Evolutionary conservation across 2,888 invertebrate species (phyloP), one percentile per base, ranked within the genome.

Genomic region (Acrobasis consociella): DNA sequence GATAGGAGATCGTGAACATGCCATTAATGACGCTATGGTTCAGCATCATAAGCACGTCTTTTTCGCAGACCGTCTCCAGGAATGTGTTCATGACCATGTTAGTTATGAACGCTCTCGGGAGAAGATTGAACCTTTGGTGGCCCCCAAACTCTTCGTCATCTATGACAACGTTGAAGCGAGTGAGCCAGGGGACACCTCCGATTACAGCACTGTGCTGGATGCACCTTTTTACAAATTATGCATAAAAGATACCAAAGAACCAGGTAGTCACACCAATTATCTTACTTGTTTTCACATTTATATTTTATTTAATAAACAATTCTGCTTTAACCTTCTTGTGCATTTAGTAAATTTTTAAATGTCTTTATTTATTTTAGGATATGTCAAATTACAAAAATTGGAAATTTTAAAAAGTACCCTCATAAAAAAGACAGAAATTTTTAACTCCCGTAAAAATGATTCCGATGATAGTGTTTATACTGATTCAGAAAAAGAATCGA

Each of bases 121-220:
- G 9, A 80, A 81, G 31, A 65, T 83, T 0, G 94, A 95, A 76
- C 93, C 95, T 0, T 78, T 97, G 16, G 93, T 94, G 49, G 90
- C 94, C 0, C 94, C 95, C 50, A 91, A 95, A 51, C 93, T 96
- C 58, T 96, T 94, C 73, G 93, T 96, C 38, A 93, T 96, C 9
- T 95, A 96, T 71, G 95, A 96, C 72, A 96, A 95, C 65, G 93
- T 97, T 42, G 95, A 96, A 73, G 94, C 96, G 10, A 93, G 94
- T 49, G 94, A 95, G 61, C 93, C 94, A 0, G 93, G 94, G 50
- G 95, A 95, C 69, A 93, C 93, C 0, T 89, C 93, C 9, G 93
- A 94, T 68, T 94, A 94, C 69, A 94, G 94, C 71, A 93, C 91
- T 9, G 90, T 94, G 60, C 90, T 93, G 13, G 94, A 95, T 69